A percentile compares a stretch with the other conserved stretches of the same genome.
phyloP scores from a whole-genome alignment of 2,888 invertebrate species.

The Luperina nickerlii region DNA sequence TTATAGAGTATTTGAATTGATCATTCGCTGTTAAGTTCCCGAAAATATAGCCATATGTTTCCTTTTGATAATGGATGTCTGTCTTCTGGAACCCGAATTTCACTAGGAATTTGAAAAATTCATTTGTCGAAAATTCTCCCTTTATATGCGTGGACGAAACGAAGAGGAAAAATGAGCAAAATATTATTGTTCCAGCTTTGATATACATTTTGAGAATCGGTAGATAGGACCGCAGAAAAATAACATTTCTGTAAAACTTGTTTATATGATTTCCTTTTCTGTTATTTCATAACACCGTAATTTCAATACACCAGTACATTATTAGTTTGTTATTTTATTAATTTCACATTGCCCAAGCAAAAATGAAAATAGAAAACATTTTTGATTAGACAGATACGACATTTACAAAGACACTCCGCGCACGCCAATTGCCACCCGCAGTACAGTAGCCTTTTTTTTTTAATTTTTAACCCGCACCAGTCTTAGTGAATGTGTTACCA shows the following conservation, averaged over 20 bases:
- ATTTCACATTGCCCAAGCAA: conserved; percentile 33
- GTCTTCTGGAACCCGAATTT: conserved; percentile 99
- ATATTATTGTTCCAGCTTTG: conserved; percentile 76
- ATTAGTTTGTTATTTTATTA: conserved; percentile 3
- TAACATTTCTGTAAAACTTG: conserved; percentile 59
- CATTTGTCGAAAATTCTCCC: conserved; percentile 88
- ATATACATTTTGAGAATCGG: conserved; percentile 78
- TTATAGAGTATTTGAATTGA: conserved; percentile 92
- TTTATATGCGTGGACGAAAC: conserved; percentile 82
- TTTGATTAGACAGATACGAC: conserved; percentile 43
- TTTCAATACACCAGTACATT: conserved; percentile 17
- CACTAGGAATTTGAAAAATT: conserved; percentile 97
- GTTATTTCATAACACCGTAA: conserved; percentile 36
- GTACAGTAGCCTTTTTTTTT: too few relatives aligned
- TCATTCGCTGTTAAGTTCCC: conserved; percentile 96
- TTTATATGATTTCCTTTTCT: conserved; percentile 7
- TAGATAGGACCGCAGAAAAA: conserved; percentile 40
- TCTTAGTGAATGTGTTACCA: conserved; percentile 35
- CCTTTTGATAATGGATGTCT: conserved; percentile 94
- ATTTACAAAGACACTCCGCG: conserved; percentile 34
- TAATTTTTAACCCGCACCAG: too few relatives aligned
- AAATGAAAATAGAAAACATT: conserved; percentile 51
- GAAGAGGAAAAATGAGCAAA: conserved; percentile 73
- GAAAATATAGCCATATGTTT: conserved; percentile 98
- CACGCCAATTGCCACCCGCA: conserved; percentile 42